Evolutionary conservation across 2,888 invertebrate species (phyloP), one percentile per base, ranked within the genome.

Genomic region (Lycia hirtaria): DNA sequence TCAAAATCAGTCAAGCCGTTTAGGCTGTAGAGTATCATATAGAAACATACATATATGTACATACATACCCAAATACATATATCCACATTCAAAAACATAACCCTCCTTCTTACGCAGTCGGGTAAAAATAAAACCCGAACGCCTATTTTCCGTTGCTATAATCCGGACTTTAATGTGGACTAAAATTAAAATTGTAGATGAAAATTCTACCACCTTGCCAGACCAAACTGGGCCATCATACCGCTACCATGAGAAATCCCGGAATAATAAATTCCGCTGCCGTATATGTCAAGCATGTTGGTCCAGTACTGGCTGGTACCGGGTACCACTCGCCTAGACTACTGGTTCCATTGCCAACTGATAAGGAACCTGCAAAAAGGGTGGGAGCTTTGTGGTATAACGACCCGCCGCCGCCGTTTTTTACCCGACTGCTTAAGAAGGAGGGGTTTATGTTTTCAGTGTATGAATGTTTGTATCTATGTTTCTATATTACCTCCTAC

Each of bases 301-400:
- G 20, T 50, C 43, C 35, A 41, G 54, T 33, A 28, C 26, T 48
- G 44, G 43, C 33, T 49, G n/a, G 28, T 35, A 62, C 64, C 71
- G 74, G 66, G 60, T 52, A 32, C 38, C 14, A 10, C 22, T 65
- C 69, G 63, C 71, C 69, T 60, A 68, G 59, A 65, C 71, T 48
- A 70, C 69, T 72, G 73, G 73, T 72, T 72, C 6, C 10, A n/a
- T 19, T 19, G 19, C 19, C 17, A 17, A 17, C 15, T 0, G 5
- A 4, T n/a, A n/a, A n/a, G n/a, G n/a, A n/a, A n/a, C n/a, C n/a
- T n/a, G n/a, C n/a, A n/a, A n/a, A n/a, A n/a, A n/a, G n/a, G n/a
- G n/a, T n/a, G n/a, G n/a, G n/a, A n/a, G n/a, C n/a, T n/a, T n/a
- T n/a, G n/a, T n/a, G n/a, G n/a, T n/a, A n/a, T n/a, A n/a, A n/a